Percentiles rank a stretch among this genome's conserved stretches.
Evolutionary conservation across 2,113 vertebrate genomes (phyloP).

Genomic region (Theristicus caerulescens): DNA sequence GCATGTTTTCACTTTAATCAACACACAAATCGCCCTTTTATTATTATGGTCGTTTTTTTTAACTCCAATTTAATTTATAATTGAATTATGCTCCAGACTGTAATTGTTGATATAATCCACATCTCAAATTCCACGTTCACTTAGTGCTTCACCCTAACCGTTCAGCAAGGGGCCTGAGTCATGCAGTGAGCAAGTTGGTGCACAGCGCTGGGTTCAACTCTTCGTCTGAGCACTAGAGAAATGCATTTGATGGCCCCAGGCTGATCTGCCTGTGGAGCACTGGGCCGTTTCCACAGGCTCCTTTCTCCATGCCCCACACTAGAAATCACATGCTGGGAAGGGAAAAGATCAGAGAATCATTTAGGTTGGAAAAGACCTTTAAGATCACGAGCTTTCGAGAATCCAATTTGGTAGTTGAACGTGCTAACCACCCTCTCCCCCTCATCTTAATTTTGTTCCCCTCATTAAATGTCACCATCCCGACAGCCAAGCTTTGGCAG

Average conservation of each 20-base stretch:
- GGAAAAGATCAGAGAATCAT: background rate
- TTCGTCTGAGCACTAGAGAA: background rate
- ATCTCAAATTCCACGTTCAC: background rate
- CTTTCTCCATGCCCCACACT: accelerated
- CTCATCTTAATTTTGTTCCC: background rate
- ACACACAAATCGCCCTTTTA: slow-evolving; percentile 60
- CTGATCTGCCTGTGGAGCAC: background rate
- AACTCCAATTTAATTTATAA: slow-evolving; percentile 67
- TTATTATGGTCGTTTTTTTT: slow-evolving; percentile 41
- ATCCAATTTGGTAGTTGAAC: background rate
- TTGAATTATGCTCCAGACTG: slow-evolving; percentile 64
- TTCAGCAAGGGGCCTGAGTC: background rate
- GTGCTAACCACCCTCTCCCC: background rate
- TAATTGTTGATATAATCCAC: slow-evolving; percentile 65
- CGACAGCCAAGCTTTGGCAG: background rate
- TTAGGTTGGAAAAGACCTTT: background rate
- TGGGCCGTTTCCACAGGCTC: background rate
- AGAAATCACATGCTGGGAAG: background rate
- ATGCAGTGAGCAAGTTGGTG: background rate
- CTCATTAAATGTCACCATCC: background rate
- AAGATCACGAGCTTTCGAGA: background rate
- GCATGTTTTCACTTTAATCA: slow-evolving; percentile 71
- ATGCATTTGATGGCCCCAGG: background rate
- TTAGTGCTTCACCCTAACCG: slow-evolving; percentile 25
- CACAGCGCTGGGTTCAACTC: background rate